Percentiles rank a stretch among this genome's conserved stretches.
These are phyloP conservation scores for Noctua comes DNA, from an alignment of 2,888 invertebrate genomes.

Conservation along the genomic window DNA sequence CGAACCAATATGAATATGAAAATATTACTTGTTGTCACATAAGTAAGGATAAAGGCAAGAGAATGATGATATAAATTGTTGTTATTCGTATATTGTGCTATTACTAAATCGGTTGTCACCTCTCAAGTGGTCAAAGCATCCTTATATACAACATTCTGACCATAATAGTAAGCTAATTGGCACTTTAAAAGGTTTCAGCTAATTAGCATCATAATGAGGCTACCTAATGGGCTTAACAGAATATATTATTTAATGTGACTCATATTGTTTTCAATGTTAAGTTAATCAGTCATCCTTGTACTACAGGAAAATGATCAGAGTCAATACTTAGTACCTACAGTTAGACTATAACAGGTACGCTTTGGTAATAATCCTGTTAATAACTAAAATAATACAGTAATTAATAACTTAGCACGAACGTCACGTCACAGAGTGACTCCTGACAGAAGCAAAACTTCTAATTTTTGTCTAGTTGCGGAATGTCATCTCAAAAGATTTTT, in stretches of 20 bases:
- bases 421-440: not conserved
- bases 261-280: constrained; percentile 34
- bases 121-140: constrained; percentile 4
- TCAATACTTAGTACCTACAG: not conserved
- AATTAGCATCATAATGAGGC: constrained; percentile 40
- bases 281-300: constrained; percentile 16
- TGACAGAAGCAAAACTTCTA: not conserved
- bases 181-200: constrained; percentile 50
- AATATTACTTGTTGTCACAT: not conserved
- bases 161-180: constrained; percentile 30
- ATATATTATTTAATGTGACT: constrained; percentile 34
- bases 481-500: not conserved
- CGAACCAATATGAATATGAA: not conserved
- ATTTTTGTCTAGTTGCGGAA: not conserved
- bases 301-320: constrained; percentile 52
- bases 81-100: not conserved
- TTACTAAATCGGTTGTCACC: not conserved
- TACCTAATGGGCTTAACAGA: constrained; percentile 52
- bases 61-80: not conserved
- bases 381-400: not conserved
- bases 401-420: not conserved
- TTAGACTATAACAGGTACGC: not conserved
- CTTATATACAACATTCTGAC: constrained; percentile 4
- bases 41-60: not conserved
- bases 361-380: not conserved